Percentiles rank a stretch among this genome's conserved stretches.
Evolutionary conservation across 2,113 vertebrate genomes (phyloP).

Genomic region (Callospermophilus lateralis): DNA sequence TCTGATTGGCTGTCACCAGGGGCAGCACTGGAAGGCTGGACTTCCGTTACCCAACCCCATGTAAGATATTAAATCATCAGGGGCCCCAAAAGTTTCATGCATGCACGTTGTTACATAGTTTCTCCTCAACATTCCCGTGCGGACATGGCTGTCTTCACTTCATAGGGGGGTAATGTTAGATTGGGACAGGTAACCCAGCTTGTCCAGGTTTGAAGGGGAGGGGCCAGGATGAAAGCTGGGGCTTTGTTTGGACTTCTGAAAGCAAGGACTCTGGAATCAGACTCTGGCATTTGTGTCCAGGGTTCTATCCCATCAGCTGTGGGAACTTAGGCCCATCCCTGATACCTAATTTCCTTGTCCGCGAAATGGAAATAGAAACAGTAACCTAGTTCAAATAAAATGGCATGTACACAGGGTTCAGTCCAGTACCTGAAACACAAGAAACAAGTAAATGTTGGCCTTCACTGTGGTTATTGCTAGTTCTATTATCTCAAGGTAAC

Average conservation of each 20-base stretch:
- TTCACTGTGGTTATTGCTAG: accelerated
- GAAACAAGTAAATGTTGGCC: accelerated
- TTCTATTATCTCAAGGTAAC: not conserved
- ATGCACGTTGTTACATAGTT: accelerated
- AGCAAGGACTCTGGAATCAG: not conserved
- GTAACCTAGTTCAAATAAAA: not conserved
- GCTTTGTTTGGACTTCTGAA: not conserved
- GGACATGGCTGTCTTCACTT: too few species aligned
- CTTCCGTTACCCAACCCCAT: not conserved
- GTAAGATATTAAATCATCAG: not conserved
- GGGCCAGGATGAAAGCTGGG: not conserved
- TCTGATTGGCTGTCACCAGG: not conserved
- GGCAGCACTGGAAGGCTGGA: accelerated
- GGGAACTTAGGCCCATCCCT: not conserved
- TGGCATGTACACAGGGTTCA: accelerated
- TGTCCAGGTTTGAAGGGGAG: too few species aligned
- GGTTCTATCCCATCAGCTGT: not conserved
- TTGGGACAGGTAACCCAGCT: not conserved
- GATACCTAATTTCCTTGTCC: not conserved
- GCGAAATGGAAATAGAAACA: not conserved
- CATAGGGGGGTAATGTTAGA: not conserved
- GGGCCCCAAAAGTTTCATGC: not conserved
- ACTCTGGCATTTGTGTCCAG: not conserved
- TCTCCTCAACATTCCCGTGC: not conserved
- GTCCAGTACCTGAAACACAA: not conserved